Base-by-base conservation (phyloP, 2,797 vertebrate genomes). In the Paratrypauchen microcephalus region DNA sequence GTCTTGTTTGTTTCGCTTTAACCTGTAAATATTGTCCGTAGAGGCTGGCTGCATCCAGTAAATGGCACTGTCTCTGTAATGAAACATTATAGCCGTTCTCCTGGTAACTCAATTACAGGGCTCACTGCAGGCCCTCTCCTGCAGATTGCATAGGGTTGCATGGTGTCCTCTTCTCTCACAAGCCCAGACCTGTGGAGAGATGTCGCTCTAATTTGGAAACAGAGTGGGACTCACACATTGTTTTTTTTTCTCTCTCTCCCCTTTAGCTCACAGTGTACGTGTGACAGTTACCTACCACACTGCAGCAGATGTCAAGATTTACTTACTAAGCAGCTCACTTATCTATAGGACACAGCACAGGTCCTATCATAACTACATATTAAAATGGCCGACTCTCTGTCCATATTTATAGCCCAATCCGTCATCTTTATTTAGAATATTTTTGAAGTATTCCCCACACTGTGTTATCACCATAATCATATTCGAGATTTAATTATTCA, bases 121-220 rank as follows among this genome's bases (percentile, higher is more conserved):
- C 79, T 76, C 64, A 81, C 73, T 74, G 79, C 75, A 73, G 79
- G 74, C 74, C 74, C 78, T 70, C 71, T 47, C 9, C 74, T 72
- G 68, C 75, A 75, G 76, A 76, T 87, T 87, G 81, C 88, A 87
- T 86, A 84, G 61, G 79, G 82, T 90, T 87, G 86, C 85, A 85
- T 84, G 70, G 74, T 82, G 70, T 82, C 74, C 81, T 83, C 81
- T 81, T 85, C 83, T 75, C 76, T 81, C 73, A 77, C 84, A 86
- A 32, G 30, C 45, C 8, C 71, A 83, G 86, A 86, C 79, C 87
- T 87, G 86, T 78, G 74, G 80, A 76, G 77, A 66, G 78, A 75
- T 84, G 81, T 86, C 68, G 84, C 80, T 88, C 83, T 83, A 87
- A 88, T 86, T 89, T 89, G 89, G 84, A 89, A 85, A 84, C 75